These are phyloP conservation scores for Dicycla oo DNA, from an alignment of 2,888 invertebrate genomes.

Conservation along the genomic window DNA sequence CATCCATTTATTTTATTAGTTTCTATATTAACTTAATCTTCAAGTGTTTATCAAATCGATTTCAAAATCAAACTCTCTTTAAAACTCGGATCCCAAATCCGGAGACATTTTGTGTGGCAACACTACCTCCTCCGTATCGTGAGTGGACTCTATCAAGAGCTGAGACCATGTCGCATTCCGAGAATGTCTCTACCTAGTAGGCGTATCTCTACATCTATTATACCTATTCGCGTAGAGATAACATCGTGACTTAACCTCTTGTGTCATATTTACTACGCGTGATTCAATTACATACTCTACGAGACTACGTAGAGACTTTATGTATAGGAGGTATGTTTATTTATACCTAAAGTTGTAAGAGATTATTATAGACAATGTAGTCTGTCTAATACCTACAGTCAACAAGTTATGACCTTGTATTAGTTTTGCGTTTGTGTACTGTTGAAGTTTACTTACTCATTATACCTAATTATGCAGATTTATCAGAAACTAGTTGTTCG, in stretches of 20 bases:
- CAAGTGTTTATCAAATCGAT: neutral
- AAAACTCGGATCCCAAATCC: constrained; percentile 3
- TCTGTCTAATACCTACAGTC: neutral
- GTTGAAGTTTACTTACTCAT: neutral
- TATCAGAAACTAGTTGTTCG: too few relatives aligned
- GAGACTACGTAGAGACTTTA: constrained; percentile 20
- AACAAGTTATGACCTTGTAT: neutral
- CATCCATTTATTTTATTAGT: neutral
- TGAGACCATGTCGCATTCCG: constrained; percentile 61
- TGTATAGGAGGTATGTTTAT: constrained; percentile 15
- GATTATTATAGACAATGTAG: neutral
- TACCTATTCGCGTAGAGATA: constrained; percentile 62
- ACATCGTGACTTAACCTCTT: constrained; percentile 64
- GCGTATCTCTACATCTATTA: constrained; percentile 66
- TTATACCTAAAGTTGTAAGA: constrained; percentile 24
- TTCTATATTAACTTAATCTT: neutral
- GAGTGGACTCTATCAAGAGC: constrained; percentile 69
- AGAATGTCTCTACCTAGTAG: constrained; percentile 64
- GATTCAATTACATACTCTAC: constrained; percentile 54
- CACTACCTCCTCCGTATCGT: constrained; percentile 63
- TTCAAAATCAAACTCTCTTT: neutral
- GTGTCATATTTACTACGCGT: constrained; percentile 60
- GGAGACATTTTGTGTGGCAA: constrained; percentile 45
- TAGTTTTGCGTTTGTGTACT: neutral
- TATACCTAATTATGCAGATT: neutral